Conservation (phyloP, 2,113 vertebrate species). For the Alectura lathami region DNA sequence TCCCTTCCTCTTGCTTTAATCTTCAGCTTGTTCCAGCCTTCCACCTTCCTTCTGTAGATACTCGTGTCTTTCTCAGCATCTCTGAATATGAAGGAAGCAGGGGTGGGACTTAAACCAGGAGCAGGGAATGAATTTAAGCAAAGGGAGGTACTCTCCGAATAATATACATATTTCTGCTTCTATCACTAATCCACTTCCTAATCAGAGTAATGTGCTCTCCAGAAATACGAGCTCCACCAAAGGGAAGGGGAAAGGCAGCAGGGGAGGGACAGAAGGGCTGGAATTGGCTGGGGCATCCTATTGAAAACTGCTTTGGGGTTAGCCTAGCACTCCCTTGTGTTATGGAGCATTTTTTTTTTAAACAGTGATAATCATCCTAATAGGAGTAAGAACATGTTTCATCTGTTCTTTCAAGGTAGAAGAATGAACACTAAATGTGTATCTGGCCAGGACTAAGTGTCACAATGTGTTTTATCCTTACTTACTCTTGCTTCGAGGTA, state of each 20-base stretch:
- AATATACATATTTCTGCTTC: background rate
- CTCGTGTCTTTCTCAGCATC: background rate
- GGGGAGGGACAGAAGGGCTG: background rate
- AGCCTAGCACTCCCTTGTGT: no score
- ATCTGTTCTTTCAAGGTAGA: background rate
- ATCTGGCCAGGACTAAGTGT: background rate
- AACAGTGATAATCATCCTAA: background rate
- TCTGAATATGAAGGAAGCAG: background rate
- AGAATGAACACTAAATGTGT: background rate
- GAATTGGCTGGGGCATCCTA: background rate
- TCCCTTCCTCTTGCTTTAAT: background rate
- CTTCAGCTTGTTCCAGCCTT: background rate
- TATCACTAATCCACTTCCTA: background rate
- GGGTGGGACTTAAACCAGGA: background rate
- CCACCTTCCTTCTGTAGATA: background rate
- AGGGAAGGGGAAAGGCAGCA: background rate
- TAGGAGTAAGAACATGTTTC: background rate
- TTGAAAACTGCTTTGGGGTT: background rate
- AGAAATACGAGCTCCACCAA: background rate
- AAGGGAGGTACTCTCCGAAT: background rate
- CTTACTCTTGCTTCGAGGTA: background rate
- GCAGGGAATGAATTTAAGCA: background rate
- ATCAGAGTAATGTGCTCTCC: background rate
- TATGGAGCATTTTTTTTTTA: background rate
- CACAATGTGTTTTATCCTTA: background rate